A percentile compares a stretch with the other conserved stretches of the same genome.
Evolutionary conservation across 2,113 vertebrate genomes (phyloP).

Genomic region (Daboia siamensis): DNA sequence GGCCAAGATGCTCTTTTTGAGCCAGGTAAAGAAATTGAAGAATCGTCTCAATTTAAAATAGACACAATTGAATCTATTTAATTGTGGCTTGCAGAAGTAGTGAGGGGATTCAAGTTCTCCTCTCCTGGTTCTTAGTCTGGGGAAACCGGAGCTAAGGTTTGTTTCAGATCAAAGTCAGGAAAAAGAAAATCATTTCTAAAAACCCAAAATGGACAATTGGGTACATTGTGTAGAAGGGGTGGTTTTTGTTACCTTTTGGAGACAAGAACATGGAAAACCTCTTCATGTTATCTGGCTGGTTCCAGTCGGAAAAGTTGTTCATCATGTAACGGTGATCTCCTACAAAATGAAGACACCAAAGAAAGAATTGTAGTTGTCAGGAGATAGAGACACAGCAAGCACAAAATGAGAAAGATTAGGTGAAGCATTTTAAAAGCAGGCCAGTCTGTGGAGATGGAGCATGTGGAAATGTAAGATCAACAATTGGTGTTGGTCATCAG

Average conservation of each 20-base stretch:
- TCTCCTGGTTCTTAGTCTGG: neutral
- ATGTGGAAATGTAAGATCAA: neutral
- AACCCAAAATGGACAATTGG: neutral
- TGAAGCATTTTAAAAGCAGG: neutral
- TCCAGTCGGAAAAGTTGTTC: slow-evolving; percentile 71
- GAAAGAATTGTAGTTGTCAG: neutral
- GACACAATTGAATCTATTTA: too few species aligned
- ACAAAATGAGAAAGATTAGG: neutral
- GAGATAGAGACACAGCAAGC: neutral
- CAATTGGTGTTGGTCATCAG: neutral
- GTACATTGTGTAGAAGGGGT: neutral
- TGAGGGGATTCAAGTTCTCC: neutral
- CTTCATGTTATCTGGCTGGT: slow-evolving; percentile 70
- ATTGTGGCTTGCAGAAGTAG: neutral
- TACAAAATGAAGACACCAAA: slow-evolving; percentile 14
- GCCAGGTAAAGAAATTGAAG: neutral
- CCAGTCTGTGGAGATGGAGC: too few species aligned
- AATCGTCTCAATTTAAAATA: neutral
- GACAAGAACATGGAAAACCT: slow-evolving; percentile 77
- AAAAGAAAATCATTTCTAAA: neutral
- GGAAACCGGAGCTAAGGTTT: neutral
- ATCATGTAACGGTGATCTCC: slow-evolving; percentile 72
- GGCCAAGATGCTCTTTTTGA: neutral
- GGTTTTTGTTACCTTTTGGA: slow-evolving; percentile 54
- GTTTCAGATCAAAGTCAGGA: neutral